Conservation (phyloP, 2,113 vertebrate species). For the Oostethus manadensis region DNA sequence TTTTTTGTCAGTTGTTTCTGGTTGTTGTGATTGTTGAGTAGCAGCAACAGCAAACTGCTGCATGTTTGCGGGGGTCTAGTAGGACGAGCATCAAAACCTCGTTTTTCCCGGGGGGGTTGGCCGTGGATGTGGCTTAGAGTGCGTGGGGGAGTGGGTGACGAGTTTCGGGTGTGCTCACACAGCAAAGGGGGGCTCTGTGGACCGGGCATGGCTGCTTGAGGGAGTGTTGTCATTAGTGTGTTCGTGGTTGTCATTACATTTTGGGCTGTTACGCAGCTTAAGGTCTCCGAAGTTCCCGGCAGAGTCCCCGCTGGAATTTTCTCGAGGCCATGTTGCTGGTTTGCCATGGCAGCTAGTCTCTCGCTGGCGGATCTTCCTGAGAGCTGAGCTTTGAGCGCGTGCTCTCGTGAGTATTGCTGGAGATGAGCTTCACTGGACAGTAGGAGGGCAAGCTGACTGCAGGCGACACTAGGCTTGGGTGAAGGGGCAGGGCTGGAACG, state of each 20-base stretch:
- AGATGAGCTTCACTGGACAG: conserved; percentile 97
- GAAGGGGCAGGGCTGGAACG: conserved; percentile 88
- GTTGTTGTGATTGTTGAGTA: conserved; percentile 91
- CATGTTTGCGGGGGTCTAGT: conserved; percentile 82
- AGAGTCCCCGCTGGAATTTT: conserved; percentile 74
- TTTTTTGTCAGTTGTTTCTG: conserved; percentile 79
- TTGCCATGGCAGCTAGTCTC: conserved; percentile 92
- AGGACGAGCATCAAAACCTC: conserved; percentile 76
- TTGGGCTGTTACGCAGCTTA: conserved; percentile 79
- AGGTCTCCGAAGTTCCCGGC: conserved; percentile 70
- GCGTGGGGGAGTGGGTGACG: conserved; percentile 62
- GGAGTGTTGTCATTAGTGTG: conserved; percentile 62
- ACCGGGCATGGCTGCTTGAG: conserved; percentile 64
- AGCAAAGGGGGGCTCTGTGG: conserved; percentile 73
- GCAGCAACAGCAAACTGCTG: conserved; percentile 89
- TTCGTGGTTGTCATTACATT: conserved; percentile 61
- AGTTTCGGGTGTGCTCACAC: conserved; percentile 67
- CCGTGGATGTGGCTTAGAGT: conserved; percentile 45
- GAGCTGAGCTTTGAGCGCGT: conserved; percentile 90
- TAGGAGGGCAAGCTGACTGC: conserved; percentile 91
- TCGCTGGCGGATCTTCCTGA: conserved; percentile 89
- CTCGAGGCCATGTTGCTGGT: conserved; percentile 76
- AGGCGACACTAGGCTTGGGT: conserved; percentile 93
- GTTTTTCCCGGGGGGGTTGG: conserved; percentile 75
- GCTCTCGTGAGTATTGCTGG: conserved; percentile 96